A percentile compares a stretch with the other conserved stretches of the same genome.
These are phyloP conservation scores for Haliaeetus leucogaster DNA, from an alignment of 2,113 vertebrate genomes.

Conservation along the genomic window DNA sequence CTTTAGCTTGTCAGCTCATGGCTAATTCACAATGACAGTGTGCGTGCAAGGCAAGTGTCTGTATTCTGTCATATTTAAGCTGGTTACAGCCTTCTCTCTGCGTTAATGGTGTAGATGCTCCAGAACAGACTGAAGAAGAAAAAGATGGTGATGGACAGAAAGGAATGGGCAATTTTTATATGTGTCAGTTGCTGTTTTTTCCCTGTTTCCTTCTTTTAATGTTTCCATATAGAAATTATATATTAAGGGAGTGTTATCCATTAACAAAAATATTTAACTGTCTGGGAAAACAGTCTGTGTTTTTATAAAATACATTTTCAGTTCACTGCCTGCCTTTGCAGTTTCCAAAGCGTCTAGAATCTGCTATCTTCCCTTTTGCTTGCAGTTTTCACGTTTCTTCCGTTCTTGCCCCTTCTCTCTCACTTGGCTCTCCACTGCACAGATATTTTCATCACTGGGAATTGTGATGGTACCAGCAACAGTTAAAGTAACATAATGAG, in stretches of 20 bases:
- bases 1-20: constrained; percentile 61
- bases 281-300: background rate
- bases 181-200: background rate
- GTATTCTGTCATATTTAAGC: constrained; percentile 44
- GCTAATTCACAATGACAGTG: constrained; percentile 57
- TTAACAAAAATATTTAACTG: background rate
- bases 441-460: background rate
- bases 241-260: background rate
- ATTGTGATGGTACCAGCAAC: background rate
- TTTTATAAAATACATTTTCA: background rate
- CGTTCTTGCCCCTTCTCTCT: background rate
- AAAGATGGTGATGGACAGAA: background rate
- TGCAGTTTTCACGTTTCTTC: background rate
- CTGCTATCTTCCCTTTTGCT: background rate
- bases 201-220: background rate
- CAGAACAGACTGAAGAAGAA: background rate
- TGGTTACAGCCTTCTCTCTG: background rate
- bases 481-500: background rate
- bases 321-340: background rate
- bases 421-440: background rate
- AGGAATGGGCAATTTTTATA: background rate
- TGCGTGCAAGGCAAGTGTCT: constrained; percentile 52
- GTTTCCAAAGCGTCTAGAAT: background rate
- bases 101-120: background rate
- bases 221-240: background rate